Conservation (phyloP, 2,888 invertebrate species). For the Xylota sylvarum region DNA sequence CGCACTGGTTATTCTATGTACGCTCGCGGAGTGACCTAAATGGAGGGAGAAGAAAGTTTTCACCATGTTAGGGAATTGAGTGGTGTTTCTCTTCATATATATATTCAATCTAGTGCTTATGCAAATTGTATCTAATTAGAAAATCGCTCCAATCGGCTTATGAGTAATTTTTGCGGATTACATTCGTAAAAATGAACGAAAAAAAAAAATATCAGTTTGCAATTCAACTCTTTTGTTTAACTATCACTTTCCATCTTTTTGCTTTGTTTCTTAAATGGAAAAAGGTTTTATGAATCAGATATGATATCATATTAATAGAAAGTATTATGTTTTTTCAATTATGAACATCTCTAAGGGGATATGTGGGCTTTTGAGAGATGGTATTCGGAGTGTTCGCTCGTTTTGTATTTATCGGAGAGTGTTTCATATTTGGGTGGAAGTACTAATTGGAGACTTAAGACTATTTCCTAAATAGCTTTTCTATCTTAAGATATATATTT, state of each 20-base stretch:
- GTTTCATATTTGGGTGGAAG: no score
- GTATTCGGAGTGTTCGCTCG: no score
- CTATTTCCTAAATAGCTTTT: no score
- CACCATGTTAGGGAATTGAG: conserved; percentile 19
- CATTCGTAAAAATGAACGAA: background rate
- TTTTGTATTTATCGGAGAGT: no score
- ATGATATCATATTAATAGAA: conserved; percentile 2
- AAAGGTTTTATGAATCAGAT: conserved; percentile 3
- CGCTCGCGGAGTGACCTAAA: conserved; percentile 59
- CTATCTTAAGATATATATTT: no score
- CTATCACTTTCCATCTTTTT: conserved; percentile 27
- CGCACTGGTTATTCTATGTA: conserved; percentile 51
- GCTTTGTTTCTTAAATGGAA: background rate
- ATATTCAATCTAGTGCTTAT: conserved; percentile 38
- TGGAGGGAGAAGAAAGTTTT: conserved; percentile 71
- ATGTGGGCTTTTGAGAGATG: background rate
- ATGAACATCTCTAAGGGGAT: background rate
- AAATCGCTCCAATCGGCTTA: conserved; percentile 37
- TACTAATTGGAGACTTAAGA: no score
- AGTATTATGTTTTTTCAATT: background rate
- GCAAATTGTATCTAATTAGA: conserved; percentile 58
- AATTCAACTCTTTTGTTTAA: conserved; percentile 27
- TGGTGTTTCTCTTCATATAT: conserved; percentile 8
- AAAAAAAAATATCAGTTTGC: conserved; percentile 12
- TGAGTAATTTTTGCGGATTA: conserved; percentile 40